These are phyloP conservation scores for Mormyrops attenuatus DNA, from an alignment of 2,797 vertebrate genomes.

Conservation along the genomic window DNA sequence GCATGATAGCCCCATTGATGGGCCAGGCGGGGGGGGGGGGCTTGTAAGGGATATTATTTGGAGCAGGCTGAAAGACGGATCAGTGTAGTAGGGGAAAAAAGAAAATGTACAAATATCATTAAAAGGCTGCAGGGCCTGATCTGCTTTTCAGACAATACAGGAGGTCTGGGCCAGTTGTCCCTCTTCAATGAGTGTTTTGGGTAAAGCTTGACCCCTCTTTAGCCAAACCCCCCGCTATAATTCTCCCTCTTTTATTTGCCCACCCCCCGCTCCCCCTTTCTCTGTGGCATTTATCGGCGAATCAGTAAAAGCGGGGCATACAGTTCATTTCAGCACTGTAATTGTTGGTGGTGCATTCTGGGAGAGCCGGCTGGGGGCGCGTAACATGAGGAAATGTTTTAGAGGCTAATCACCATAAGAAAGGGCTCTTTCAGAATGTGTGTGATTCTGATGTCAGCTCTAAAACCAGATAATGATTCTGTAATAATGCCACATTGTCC, in stretches of 20 bases:
- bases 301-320: conserved; percentile 61
- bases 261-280: conserved; percentile 43
- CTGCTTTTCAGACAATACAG: conserved; percentile 47
- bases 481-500: conserved; percentile 86
- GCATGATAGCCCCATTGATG: conserved; percentile 54
- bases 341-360: conserved; percentile 75
- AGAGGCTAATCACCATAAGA: conserved; percentile 83
- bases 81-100: conserved; percentile 50
- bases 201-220: conserved; percentile 57
- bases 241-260: conserved; percentile 14
- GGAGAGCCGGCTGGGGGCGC: conserved; percentile 65
- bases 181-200: conserved; percentile 33
- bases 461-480: conserved; percentile 84
- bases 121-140: conserved; percentile 43
- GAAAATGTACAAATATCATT: conserved; percentile 54
- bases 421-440: conserved; percentile 77
- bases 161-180: conserved; percentile 34
- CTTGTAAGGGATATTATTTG: conserved; percentile 42
- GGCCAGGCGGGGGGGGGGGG: not conserved
- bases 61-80: conserved; percentile 48
- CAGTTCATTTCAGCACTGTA: conserved; percentile 78
- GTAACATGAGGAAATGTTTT: conserved; percentile 81
- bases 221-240: conserved; percentile 23
- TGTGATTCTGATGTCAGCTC: conserved; percentile 80
- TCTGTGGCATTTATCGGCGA: conserved; percentile 65